These are phyloP conservation scores for Tauraco erythrolophus DNA, from an alignment of 2,113 vertebrate species.

Conservation along the genomic window DNA sequence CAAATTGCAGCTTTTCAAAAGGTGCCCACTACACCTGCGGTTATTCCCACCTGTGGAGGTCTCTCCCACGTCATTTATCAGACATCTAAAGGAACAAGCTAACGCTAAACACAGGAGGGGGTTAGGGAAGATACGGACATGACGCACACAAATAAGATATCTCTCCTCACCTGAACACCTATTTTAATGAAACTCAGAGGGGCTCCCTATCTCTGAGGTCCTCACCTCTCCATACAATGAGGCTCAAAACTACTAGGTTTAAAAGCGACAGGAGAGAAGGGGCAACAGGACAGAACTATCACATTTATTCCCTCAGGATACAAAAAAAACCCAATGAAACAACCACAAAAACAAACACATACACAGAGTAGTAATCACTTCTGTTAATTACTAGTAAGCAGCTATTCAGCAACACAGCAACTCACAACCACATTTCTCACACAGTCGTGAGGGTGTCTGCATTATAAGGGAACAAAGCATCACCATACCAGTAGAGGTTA, in stretches of 20 bases:
- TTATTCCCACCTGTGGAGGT: neutral
- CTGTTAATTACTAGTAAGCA: neutral
- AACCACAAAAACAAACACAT: neutral
- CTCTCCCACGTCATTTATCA: neutral
- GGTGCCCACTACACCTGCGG: neutral
- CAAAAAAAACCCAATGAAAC: neutral
- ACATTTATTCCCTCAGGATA: neutral
- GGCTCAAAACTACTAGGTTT: neutral
- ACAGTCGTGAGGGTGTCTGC: neutral
- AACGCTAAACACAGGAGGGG: neutral
- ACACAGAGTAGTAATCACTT: neutral
- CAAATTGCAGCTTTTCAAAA: neutral
- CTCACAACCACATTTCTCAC: neutral
- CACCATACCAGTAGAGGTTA: constrained; percentile 62
- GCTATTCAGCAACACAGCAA: neutral
- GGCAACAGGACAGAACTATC: neutral
- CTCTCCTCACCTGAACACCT: neutral
- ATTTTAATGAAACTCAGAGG: neutral
- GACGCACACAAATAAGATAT: neutral
- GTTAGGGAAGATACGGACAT: neutral
- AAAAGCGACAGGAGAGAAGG: neutral
- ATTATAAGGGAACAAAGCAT: neutral
- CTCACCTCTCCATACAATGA: neutral
- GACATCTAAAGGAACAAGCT: neutral
- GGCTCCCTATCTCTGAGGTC: neutral